Evolutionary conservation across 2,113 vertebrate genomes (phyloP).

Genomic region (Kryptolebias marmoratus): DNA sequence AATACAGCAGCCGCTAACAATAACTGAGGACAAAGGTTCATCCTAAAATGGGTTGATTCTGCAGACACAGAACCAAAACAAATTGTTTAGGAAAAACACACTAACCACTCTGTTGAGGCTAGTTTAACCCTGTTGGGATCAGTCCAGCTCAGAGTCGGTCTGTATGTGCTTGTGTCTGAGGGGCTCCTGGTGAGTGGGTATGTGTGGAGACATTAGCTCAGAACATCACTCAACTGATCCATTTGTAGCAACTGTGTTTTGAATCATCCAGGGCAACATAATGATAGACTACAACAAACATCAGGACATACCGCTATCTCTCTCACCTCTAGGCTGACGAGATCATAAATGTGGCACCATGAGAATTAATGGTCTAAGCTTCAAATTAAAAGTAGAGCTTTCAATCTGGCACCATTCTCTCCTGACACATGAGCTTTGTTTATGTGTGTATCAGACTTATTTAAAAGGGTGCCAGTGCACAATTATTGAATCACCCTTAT

Average conservation of each 20-base stretch:
- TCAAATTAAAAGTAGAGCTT: slow-evolving; percentile 5
- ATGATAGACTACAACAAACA: slow-evolving; percentile 47
- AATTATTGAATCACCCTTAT: too few relatives aligned
- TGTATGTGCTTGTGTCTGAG: not conserved
- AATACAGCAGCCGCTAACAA: slow-evolving; percentile 30
- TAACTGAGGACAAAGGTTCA: slow-evolving; percentile 24
- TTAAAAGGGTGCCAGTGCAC: too few relatives aligned
- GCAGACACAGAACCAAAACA: slow-evolving; percentile 6
- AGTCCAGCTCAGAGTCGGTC: not conserved
- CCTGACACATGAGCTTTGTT: not conserved
- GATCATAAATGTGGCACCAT: slow-evolving; percentile 27
- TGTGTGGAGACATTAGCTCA: slow-evolving; percentile 3
- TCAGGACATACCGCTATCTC: not conserved
- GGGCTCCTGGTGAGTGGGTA: not conserved
- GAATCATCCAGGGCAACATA: slow-evolving; percentile 34
- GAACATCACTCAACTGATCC: slow-evolving; percentile 44
- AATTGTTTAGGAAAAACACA: slow-evolving; percentile 31
- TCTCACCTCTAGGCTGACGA: slow-evolving; percentile 34
- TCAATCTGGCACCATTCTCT: slow-evolving; percentile 1
- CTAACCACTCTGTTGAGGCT: slow-evolving; percentile 48
- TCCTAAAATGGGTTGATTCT: slow-evolving; percentile 20
- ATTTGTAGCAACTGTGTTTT: slow-evolving; percentile 35
- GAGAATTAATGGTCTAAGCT: slow-evolving; percentile 2
- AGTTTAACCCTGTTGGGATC: slow-evolving; percentile 31
- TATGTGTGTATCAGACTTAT: not conserved